Base-by-base conservation (phyloP, 2,797 vertebrate species). In the Sebastes vulpes region DNA sequence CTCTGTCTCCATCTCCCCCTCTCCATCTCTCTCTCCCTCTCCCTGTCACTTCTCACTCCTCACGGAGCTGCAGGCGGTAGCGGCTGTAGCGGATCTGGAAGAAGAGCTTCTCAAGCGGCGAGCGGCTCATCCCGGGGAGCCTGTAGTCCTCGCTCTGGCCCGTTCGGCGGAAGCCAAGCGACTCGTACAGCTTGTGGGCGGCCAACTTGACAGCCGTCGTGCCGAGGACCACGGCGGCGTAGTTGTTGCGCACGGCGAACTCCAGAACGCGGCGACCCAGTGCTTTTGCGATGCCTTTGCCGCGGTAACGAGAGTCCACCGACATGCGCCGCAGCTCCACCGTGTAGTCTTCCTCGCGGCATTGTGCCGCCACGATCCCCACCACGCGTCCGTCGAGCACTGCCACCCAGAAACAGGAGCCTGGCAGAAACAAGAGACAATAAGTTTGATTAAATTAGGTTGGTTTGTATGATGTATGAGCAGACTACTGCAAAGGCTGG, bases 321-420 rank as follows among this genome's bases (percentile, higher is more conserved):
- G 99, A 99, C 99, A 99, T 99, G 84, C 99, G 98, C 5, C 97
- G 96, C 82, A 99, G 95, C 95, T 99, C 99, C 82, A 99, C 95
- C 0, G 97, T 96, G 96, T 99, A 99, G 96, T 99, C 98, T 0
- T 98, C 98, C 88, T 98, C 97, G 0, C 96, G 97, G 80, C 98
- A 97, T 79, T 98, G 96, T 0, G 98, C 99, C 0, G 98, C 98
- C 88, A 99, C 99, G 0, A 99, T 99, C 86, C 98, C 99, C 81
- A 99, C 98, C 68, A 99, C 97, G 0, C 96, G 97, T 82, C 98
- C 97, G 0, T 99, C 98, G 72, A 99, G 94, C 89, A 99, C 96
- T 0, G 99, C 98, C n/a, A 99, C 99, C 99, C 99, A 99, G 96
- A 99, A 99, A 88, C 97, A 97, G 90, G 98, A 99, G 75, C 98